phyloP scores from a whole-genome alignment of 2,888 invertebrate genomes.

The Atherix ibis region DNA sequence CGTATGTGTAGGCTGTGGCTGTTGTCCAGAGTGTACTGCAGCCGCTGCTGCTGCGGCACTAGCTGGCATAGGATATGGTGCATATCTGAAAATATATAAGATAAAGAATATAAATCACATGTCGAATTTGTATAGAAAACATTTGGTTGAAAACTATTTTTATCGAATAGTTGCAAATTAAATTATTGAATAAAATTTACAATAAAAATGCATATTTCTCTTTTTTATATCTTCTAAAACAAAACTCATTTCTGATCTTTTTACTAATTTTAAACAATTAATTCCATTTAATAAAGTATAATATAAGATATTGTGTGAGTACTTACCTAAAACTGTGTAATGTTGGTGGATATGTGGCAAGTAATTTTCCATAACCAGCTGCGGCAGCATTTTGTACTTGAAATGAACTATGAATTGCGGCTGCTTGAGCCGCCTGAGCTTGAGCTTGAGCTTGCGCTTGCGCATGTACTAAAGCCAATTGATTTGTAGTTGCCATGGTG shows the following conservation, averaged over 20 bases:
- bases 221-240: too few relatives aligned
- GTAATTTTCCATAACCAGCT: conserved; percentile 48
- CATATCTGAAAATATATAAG: conserved; percentile 36
- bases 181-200: too few relatives aligned
- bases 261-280: too few relatives aligned
- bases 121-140: too few relatives aligned
- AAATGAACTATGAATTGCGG: conserved; percentile 34
- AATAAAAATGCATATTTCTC: too few relatives aligned
- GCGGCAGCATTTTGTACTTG: conserved; percentile 43
- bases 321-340: conserved; percentile 31
- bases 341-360: conserved; percentile 43
- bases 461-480: conserved; percentile 40
- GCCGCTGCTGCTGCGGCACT: conserved; percentile 36
- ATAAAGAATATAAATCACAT: too few relatives aligned
- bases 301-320: too few relatives aligned
- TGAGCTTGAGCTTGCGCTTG: conserved; percentile 32
- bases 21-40: conserved; percentile 28
- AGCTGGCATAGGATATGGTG: conserved; percentile 45
- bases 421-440: conserved; percentile 31
- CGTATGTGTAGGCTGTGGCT: conserved; percentile 14
- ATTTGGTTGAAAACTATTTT: too few relatives aligned
- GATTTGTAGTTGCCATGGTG: conserved; percentile 39
- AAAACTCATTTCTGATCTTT: too few relatives aligned
- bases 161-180: too few relatives aligned
- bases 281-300: too few relatives aligned